Evolutionary conservation across 2,888 invertebrate species (phyloP), one percentile per base, ranked within the genome.

Genomic region (Himalopsyche kuldschensis): DNA sequence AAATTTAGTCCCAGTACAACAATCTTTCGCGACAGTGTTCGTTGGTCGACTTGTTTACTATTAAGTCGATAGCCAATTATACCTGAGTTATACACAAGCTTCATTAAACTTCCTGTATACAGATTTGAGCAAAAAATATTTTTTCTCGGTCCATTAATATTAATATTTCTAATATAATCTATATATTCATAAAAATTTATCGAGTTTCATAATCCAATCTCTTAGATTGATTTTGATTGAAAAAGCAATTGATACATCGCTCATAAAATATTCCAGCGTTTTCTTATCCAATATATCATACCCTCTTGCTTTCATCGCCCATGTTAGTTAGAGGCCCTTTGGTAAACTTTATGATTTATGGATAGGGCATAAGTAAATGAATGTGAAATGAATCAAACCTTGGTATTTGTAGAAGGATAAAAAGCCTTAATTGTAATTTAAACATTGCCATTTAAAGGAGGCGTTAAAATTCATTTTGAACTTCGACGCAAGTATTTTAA

Each of bases 261-360:
- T 41, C 69, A 8, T 5, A 3, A 69, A 5, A 69, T 69, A 69
- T 69, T 41, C 69, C 69, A 69, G 30, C 69, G 24, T 69, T 69
- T 69, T 27, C 69, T 69, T 69, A 69, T 69, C 30, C 69, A 5
- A 30, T 30, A 69, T 69, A 69, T 30, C 30, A 69, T 27, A 30
- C 1, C 55, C 3, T 3, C 15, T 55, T 55, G 69, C 69, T 69
- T 69, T 69, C 69, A 69, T 69, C 27, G 69, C 69, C 69, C 11
- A 69, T 69, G 69, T 69, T 30, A 69, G 69, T 69, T 69, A 69
- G 30, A 15, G 69, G 69, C 24, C 69, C 4, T 69, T 63, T 30
- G 69, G 69, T 69, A 69, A 69, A 69, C 69, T 69, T 69, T 69
- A 69, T 69, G 69, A 69, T 69, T 69, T 69, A 69, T 69, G 69